Conservation (phyloP, 35 echinoderm and acorn worm species). For the Apostichopus parvimensis region DNA sequence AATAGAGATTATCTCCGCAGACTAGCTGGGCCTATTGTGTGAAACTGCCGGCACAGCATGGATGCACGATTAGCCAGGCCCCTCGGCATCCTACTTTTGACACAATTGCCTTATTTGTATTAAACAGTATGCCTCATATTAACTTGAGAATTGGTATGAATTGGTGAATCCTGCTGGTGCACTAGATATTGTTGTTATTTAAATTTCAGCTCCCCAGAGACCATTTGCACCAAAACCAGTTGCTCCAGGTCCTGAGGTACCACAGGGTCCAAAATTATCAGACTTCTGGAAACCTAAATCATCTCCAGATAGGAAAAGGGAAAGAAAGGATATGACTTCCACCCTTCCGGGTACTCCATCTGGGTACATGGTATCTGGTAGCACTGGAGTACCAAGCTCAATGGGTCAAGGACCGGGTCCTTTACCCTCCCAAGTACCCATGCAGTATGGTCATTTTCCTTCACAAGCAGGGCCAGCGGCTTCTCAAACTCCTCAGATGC, state of each 20-base stretch:
- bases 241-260: constrained; percentile 44
- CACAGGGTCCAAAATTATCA: constrained; percentile 79
- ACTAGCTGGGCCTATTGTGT: too few relatives aligned
- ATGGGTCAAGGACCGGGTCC: neutral
- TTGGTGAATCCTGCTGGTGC: too few relatives aligned
- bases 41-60: too few relatives aligned
- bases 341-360: neutral
- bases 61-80: too few relatives aligned
- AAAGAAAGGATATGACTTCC: neutral
- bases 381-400: neutral
- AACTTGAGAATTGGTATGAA: too few relatives aligned
- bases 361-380: neutral
- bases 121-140: too few relatives aligned
- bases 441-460: constrained; percentile 10
- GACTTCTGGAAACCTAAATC: constrained; percentile 95
- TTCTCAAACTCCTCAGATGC: neutral
- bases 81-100: too few relatives aligned
- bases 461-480: neutral
- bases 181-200: neutral
- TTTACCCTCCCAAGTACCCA: neutral
- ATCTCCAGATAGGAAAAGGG: constrained; percentile 23
- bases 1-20: too few relatives aligned
- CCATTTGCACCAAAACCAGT: constrained; percentile 72
- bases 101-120: too few relatives aligned
- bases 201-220: constrained; percentile 64